A percentile compares a stretch with the other conserved stretches of the same genome.
Conservation (phyloP, 30 jellyfish, hydroid and myxozoan genomes). For the Turritopsis dohrnii region DNA sequence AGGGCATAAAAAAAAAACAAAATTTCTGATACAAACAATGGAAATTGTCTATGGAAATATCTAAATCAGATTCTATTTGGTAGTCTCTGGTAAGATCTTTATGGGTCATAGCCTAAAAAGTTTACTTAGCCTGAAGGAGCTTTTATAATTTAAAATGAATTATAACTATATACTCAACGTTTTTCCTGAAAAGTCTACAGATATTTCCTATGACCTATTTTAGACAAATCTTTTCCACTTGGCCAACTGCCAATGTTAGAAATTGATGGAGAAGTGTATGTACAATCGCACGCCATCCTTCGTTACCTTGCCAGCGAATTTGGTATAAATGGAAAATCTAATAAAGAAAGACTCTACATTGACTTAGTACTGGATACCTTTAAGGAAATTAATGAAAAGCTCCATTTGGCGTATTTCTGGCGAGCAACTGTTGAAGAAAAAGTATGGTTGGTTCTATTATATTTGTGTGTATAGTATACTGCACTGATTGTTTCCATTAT, state of each 20-base stretch:
- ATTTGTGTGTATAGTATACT: too few species aligned
- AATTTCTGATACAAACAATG: neutral
- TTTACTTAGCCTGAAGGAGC: neutral
- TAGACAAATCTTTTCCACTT: constrained; percentile 39
- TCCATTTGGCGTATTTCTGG: neutral
- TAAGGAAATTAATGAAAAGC: neutral
- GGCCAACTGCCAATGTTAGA: constrained; percentile 46
- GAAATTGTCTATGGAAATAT: neutral
- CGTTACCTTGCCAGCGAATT: constrained; percentile 47
- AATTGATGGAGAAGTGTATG: constrained; percentile 37
- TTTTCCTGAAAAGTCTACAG: neutral
- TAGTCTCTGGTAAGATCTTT: neutral
- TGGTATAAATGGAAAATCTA: constrained; percentile 32
- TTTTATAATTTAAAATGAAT: neutral
- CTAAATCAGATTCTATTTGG: neutral
- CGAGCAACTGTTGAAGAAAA: neutral
- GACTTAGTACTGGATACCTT: constrained; percentile 2
- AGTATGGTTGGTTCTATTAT: neutral
- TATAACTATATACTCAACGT: neutral
- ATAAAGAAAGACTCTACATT: constrained; percentile 16
- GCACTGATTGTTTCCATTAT: too few species aligned
- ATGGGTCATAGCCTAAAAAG: neutral
- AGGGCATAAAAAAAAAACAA: too few species aligned
- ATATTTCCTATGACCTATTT: neutral
- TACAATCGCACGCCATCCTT: constrained; percentile 37